Percentiles rank a stretch among this genome's conserved stretches.
phyloP scores from a whole-genome alignment of 2,888 invertebrate species.

The Apodemia zela region DNA sequence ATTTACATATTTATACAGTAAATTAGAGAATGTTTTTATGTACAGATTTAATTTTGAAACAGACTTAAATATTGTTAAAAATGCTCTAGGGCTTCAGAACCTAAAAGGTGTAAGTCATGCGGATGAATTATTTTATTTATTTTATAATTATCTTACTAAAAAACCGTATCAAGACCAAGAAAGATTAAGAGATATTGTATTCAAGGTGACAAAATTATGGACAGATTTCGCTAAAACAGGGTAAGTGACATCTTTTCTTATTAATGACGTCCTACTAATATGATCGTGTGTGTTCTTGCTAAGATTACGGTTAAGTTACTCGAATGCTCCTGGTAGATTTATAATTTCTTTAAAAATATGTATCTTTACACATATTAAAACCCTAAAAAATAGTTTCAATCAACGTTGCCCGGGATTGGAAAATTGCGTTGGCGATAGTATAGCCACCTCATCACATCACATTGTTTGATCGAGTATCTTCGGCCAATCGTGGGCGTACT shows the following conservation, averaged over 20 bases:
- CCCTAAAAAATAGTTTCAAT: too few species aligned
- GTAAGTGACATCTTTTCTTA: conserved; percentile 38
- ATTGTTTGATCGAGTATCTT: too few species aligned
- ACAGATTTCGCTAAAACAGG: conserved; percentile 59
- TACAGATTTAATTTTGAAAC: conserved; percentile 39
- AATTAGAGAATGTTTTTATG: conserved; percentile 30
- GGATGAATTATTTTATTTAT: conserved; percentile 57
- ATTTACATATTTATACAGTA: conserved; percentile 34
- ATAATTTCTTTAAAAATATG: too few species aligned
- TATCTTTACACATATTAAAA: too few species aligned
- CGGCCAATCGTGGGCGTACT: too few species aligned
- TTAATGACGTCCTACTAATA: too few species aligned
- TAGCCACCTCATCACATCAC: too few species aligned
- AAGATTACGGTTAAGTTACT: too few species aligned
- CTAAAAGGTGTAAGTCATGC: conserved; percentile 51
- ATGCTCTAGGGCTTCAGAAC: conserved; percentile 21
- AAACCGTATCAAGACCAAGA: conserved; percentile 42
- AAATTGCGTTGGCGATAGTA: too few species aligned
- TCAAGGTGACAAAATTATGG: conserved; percentile 54
- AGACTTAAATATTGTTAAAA: conserved; percentile 39
- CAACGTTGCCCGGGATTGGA: too few species aligned
- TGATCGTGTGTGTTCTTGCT: too few species aligned
- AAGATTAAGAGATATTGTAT: conserved; percentile 39
- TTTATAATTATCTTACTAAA: conserved; percentile 43
- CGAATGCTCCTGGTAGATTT: too few species aligned